Base-by-base conservation (phyloP, 2,797 vertebrate genomes). In the Siniperca undulata region DNA sequence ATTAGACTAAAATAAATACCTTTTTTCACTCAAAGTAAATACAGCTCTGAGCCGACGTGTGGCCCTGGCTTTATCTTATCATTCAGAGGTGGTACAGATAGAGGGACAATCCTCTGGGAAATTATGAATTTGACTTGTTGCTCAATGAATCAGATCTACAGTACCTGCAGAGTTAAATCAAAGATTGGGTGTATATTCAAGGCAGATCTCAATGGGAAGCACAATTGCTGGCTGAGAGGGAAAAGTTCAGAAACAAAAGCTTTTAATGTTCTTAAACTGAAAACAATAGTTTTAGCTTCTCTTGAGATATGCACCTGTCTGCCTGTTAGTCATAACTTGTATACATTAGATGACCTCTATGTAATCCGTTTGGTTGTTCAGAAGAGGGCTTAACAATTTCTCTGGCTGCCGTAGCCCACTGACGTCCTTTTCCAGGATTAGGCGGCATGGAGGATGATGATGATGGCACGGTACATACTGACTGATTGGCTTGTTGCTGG, bases 341-440 rank as follows among this genome's bases (percentile, higher is more conserved):
- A 34, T 13, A 22, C 60, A 77, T 67, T 71, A 55, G 42, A 53
- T 6, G 82, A 81, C 83, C 78, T 82, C 77, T 70, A 10, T 66
- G 73, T 87, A 85, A 92, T 82, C 79, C 68, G 73, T 85, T 53
- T 76, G 76, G 78, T 65, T 70, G 85, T 60, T 27, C 75, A 76
- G 66, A 50, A 27, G 27, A 82, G 56, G 61, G 64, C 73, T 93
- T 78, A 88, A 83, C 70, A 64, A 7, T 70, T 40, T 68, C 74
- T 74, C 66, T 55, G 80, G 34, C 60, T 48, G 85, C 62, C 0
- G 46, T 19, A 30, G 75, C 22, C 50, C 40, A 27, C 68, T 91
- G 87, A 92, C 64, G 78, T 91, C 84, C 84, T 76, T n/a, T 58
- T 58, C 50, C 40, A 44, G 88, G 94, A 93, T 94, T 92, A 92